Percentiles rank a stretch among this genome's conserved stretches.
phyloP scores from a whole-genome alignment of 2,797 vertebrate species.

The Erpetoichthys calabaricus region DNA sequence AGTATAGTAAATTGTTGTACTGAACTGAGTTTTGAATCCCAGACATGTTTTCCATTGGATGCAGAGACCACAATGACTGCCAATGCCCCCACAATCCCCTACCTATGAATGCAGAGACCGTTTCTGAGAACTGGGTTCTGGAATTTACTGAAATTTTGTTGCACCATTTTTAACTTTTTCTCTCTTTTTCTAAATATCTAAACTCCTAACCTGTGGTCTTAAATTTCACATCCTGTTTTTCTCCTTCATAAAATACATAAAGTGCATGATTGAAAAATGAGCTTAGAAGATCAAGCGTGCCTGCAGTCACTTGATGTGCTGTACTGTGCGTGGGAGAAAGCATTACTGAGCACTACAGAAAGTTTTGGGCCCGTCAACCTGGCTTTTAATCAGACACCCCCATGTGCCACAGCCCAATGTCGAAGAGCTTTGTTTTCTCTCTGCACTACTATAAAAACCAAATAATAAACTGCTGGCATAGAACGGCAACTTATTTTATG shows the following conservation, averaged over 20 bases:
- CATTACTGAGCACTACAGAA: constrained; percentile 9
- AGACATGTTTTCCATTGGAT: no score
- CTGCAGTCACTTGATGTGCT: constrained; percentile 18
- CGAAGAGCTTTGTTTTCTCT: constrained; percentile 7
- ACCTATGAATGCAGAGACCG: no score
- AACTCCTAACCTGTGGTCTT: constrained; percentile 36
- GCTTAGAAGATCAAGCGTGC: constrained; percentile 15
- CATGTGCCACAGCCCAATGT: constrained; percentile 9
- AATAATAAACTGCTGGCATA: constrained; percentile 50
- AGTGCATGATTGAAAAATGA: constrained; percentile 23
- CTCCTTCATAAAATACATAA: constrained; percentile 23
- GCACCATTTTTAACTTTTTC: no score
- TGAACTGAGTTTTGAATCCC: no score
- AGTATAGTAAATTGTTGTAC: no score
- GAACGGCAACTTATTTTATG: constrained; percentile 39
- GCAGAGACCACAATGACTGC: no score
- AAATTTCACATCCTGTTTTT: constrained; percentile 46
- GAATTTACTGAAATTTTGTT: no score
- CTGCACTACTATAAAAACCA: constrained; percentile 21
- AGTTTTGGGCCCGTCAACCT: constrained; percentile 10
- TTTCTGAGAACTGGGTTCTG: no score
- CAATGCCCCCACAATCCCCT: no score
- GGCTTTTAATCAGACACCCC: constrained; percentile 13
- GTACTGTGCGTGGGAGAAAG: constrained; percentile 18
- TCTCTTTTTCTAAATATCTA: constrained; percentile 24